Evolutionary conservation across 2,113 vertebrate genomes (phyloP), one percentile per base, ranked within the genome.

Genomic region (Ceyx margarethae): DNA sequence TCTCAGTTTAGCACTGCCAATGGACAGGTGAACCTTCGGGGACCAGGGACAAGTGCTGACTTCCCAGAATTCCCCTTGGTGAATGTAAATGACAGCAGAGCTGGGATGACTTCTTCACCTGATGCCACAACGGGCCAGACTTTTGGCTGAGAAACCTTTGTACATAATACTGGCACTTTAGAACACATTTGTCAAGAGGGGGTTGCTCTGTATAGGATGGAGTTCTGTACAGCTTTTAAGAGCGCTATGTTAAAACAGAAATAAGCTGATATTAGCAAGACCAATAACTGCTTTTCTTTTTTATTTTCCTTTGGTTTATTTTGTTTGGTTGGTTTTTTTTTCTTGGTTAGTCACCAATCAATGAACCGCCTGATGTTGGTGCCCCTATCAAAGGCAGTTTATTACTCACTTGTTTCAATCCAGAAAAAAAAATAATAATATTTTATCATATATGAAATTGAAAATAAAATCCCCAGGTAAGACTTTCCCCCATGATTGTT

Each of bases 41-140:
- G 98, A 97, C 98, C 98, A 94, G 98, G 98, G 95, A 95, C 98
- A 96, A 98, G 98, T 98, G 98, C 98, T 96, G 99, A 99, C 92
- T 99, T 99, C 97, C 98, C 99, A 93, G 99, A 99, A 97, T 99
- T 99, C 94, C 98, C 99, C 92, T 97, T 99, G 97, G 99, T 99
- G 95, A 98, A 98, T 97, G 98, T 99, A 97, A 98, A 98, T 67
- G 99, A 99, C 97, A 98, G 97, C 89, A 98, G 99, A 98, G 98
- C 98, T 98, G 99, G 99, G 95, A 97, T 99, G 97, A 98, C 98
- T 97, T 98, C 99, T 92, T 99, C 99, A 93, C 98, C 99, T 40
- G 99, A 99, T 96, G 98, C 98, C 96, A 98, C 99, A 95, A 98
- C 98, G 66, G 98, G 99, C 95, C 99, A 99, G 98, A 99, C 99